Percentiles rank a stretch among this genome's conserved stretches.
Evolutionary conservation across 2,113 vertebrate genomes (phyloP).

Genomic region (Crotalus horridus): DNA sequence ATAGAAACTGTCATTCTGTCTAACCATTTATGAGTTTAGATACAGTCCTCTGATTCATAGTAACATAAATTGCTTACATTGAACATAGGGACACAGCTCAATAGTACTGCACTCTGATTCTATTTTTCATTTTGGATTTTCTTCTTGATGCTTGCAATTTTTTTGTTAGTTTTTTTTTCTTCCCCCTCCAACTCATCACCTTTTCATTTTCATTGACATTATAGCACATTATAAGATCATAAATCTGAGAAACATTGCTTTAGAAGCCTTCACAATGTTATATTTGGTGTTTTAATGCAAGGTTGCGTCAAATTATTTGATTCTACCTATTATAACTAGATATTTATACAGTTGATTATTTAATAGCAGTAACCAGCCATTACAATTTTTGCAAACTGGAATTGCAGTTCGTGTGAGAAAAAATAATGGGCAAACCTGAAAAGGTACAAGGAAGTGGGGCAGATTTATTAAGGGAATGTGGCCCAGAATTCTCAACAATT

Average conservation of each 20-base stretch:
- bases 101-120: slow-evolving; percentile 24
- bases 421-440: neutral
- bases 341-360: slow-evolving; percentile 54
- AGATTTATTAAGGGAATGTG: neutral
- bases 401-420: slow-evolving; percentile 27
- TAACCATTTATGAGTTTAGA: slow-evolving; percentile 12
- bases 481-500: neutral
- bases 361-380: slow-evolving; percentile 19
- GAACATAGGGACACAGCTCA: slow-evolving; percentile 17
- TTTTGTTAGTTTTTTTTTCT: slow-evolving; percentile 18
- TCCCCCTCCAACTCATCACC: slow-evolving; percentile 27
- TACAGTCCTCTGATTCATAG: slow-evolving; percentile 33
- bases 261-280: slow-evolving; percentile 15
- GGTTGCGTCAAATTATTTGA: slow-evolving; percentile 37
- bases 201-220: slow-evolving; percentile 33
- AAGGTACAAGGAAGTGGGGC: neutral
- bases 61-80: slow-evolving; percentile 16
- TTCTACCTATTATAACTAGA: slow-evolving; percentile 46
- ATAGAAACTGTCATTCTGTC: slow-evolving; percentile 16
- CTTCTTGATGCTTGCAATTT: slow-evolving; percentile 21
- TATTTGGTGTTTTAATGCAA: slow-evolving; percentile 32
- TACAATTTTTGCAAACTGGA: slow-evolving; percentile 32
- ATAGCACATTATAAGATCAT: slow-evolving; percentile 24
- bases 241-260: slow-evolving; percentile 47
- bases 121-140: slow-evolving; percentile 28